Conservation (phyloP, 2,888 invertebrate genomes). For the Spicauda simplicius region DNA sequence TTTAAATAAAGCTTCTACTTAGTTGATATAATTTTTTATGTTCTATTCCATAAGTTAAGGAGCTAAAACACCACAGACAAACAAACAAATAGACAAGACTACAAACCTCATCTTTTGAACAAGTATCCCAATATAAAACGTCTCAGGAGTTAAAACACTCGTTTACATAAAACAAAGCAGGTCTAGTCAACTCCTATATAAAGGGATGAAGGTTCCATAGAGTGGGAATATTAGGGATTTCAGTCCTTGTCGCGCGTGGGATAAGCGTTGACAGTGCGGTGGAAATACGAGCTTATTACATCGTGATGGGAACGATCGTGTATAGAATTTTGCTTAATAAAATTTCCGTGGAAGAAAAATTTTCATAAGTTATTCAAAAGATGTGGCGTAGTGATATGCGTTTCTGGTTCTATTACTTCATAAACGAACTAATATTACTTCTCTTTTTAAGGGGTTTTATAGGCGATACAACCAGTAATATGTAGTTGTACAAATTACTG, state of each 20-base stretch:
- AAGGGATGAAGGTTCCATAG: neutral
- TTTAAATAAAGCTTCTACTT: too few relatives aligned
- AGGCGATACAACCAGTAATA: too few relatives aligned
- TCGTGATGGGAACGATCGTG: constrained; percentile 19
- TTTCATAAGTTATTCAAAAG: constrained; percentile 13
- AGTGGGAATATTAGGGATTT: constrained; percentile 11
- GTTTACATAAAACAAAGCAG: neutral
- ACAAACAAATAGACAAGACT: too few relatives aligned
- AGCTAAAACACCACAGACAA: too few relatives aligned
- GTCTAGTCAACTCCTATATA: neutral
- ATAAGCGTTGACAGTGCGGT: constrained; percentile 26
- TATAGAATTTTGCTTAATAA: constrained; percentile 30
- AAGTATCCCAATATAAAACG: too few relatives aligned
- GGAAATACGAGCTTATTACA: constrained; percentile 20
- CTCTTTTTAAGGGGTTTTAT: too few relatives aligned
- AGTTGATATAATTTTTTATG: too few relatives aligned
- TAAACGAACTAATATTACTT: too few relatives aligned
- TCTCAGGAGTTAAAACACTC: too few relatives aligned
- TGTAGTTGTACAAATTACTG: too few relatives aligned
- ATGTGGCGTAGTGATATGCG: neutral
- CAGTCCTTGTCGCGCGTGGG: constrained; percentile 14
- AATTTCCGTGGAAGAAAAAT: constrained; percentile 10
- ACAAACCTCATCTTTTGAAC: too few relatives aligned
- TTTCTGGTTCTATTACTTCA: neutral
- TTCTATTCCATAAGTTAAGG: too few relatives aligned